phyloP scores from a whole-genome alignment of 2,797 vertebrate species.

The Pempheris klunzingeri region DNA sequence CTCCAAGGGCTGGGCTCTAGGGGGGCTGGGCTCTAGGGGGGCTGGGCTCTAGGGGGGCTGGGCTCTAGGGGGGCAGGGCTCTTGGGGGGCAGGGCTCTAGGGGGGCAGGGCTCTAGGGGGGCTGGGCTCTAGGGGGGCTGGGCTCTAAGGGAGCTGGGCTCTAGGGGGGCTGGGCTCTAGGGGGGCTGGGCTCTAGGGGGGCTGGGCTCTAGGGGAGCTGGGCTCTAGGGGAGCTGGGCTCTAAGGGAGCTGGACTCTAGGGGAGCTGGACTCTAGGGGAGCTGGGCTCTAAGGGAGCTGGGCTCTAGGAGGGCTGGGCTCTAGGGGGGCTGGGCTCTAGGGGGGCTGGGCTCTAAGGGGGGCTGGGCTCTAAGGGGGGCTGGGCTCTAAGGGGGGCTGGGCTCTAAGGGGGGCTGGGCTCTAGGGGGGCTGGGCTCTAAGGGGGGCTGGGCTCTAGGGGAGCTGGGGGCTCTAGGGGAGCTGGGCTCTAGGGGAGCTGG shows the following conservation, averaged over 20 bases:
- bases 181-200: not conserved
- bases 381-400: not conserved
- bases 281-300: not conserved
- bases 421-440: not conserved
- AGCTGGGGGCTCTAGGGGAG: no score
- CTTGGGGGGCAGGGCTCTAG: no score
- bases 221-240: not conserved
- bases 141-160: not conserved
- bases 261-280: not conserved
- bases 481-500: no score
- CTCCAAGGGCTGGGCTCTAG: not conserved
- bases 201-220: not conserved
- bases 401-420: not conserved
- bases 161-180: not conserved
- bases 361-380: not conserved
- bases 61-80: not conserved
- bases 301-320: not conserved
- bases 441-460: not conserved
- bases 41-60: not conserved
- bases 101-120: not conserved
- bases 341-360: not conserved
- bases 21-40: not conserved
- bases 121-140: not conserved
- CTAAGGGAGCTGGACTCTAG: not conserved
- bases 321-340: not conserved